Conservation (phyloP, 53 echinoderm and acorn worm species). For the Paelopatides confundens region DNA sequence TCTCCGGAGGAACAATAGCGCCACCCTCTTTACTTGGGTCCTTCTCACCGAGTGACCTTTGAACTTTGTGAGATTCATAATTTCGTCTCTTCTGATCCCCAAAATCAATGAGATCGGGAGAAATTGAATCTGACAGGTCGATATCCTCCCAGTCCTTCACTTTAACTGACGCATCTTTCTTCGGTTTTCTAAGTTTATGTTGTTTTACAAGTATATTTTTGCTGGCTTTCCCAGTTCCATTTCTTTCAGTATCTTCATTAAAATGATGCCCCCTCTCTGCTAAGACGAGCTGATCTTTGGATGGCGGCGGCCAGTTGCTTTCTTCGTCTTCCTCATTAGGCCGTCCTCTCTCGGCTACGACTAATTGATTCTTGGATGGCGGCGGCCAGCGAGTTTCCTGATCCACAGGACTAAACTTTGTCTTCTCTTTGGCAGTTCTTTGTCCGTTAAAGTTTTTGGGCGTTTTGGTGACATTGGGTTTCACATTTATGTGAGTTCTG, state of each 20-base stretch:
- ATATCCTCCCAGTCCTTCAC: conserved; percentile 44
- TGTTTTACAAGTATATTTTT: background rate
- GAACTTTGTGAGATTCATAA: background rate
- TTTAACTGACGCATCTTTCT: too few relatives aligned
- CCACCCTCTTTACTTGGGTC: background rate
- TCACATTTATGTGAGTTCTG: conserved; percentile 61
- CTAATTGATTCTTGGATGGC: conserved; percentile 21
- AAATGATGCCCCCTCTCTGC: conserved; percentile 21
- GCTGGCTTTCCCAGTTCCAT: background rate
- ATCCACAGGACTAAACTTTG: background rate
- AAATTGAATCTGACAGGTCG: conserved; percentile 6
- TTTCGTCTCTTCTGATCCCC: background rate
- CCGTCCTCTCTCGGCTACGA: background rate
- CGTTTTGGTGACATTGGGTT: conserved; percentile 53
- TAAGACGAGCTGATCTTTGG: conserved; percentile 40
- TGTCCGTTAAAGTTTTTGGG: conserved; percentile 1
- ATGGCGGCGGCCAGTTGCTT: conserved; percentile 39
- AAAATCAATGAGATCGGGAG: conserved; percentile 40
- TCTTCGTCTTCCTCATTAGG: background rate
- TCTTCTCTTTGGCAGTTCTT: background rate
- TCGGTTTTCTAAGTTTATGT: too few relatives aligned
- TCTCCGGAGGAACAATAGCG: conserved; percentile 5
- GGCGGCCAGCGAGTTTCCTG: background rate
- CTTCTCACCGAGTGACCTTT: background rate
- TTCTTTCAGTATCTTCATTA: background rate